Conservation (phyloP, 2,888 invertebrate genomes). For the Anticlea derivata region DNA sequence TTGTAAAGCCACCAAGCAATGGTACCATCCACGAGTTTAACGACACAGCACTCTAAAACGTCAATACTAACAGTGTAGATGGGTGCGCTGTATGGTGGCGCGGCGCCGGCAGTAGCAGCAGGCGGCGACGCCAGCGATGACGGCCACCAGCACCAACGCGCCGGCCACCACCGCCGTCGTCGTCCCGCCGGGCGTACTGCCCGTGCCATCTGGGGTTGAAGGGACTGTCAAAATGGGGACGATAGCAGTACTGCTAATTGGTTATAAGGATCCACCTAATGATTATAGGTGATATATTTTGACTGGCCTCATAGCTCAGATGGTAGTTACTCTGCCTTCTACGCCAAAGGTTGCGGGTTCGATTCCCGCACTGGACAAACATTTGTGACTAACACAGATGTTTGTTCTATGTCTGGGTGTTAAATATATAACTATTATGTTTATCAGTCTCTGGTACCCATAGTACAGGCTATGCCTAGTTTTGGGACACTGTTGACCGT, state of each 20-base stretch:
- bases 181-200: slow-evolving; percentile 87
- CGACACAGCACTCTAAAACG: background rate
- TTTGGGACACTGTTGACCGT: too few species aligned
- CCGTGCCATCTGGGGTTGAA: slow-evolving; percentile 62
- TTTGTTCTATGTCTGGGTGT: too few species aligned
- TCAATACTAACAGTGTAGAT: slow-evolving; percentile 65
- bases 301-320: too few species aligned
- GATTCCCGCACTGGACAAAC: too few species aligned
- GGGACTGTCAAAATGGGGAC: slow-evolving; percentile 12
- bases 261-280: background rate
- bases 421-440: too few species aligned
- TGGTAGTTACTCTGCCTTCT: too few species aligned
- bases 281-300: too few species aligned
- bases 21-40: slow-evolving; percentile 5
- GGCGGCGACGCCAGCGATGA: slow-evolving; percentile 87
- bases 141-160: slow-evolving; percentile 87
- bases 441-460: too few species aligned
- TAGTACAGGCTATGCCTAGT: too few species aligned
- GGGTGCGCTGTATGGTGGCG: slow-evolving; percentile 76
- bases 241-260: slow-evolving; percentile 11
- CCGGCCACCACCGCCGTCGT: slow-evolving; percentile 89
- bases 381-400: too few species aligned
- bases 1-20: background rate
- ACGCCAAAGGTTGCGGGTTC: too few species aligned
- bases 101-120: slow-evolving; percentile 91